Conservation (phyloP, 1,140 invertebrate genomes). For the Venturia canescens region DNA sequence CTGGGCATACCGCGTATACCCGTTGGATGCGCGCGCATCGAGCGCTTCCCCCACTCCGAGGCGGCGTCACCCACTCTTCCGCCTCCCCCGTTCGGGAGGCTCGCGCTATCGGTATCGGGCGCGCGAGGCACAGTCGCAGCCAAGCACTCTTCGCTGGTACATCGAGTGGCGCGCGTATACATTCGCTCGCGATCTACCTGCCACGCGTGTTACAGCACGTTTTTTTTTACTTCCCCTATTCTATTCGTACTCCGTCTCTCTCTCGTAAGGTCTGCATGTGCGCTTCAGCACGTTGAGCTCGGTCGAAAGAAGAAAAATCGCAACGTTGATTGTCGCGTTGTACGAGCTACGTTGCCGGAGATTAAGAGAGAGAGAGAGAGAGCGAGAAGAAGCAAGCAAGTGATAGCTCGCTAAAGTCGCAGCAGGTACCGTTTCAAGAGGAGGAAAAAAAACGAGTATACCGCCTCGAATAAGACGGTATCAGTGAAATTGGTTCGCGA, state of each 20-base stretch:
- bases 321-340: no score
- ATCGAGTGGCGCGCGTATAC: background rate
- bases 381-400: no score
- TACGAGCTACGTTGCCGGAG: no score
- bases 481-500: slow-evolving; percentile 23
- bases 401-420: no score
- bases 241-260: background rate
- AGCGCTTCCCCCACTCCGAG: no score
- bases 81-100: background rate
- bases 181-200: background rate
- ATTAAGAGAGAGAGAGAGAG: no score
- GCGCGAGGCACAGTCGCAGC: background rate
- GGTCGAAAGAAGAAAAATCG: no score
- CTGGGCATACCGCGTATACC: background rate
- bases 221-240: background rate
- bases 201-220: background rate
- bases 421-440: no score
- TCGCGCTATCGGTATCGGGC: background rate
- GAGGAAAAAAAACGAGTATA: background rate
- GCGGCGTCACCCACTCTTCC: background rate
- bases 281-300: no score
- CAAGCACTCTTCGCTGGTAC: slow-evolving; percentile 9
- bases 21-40: no score
- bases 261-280: no score
- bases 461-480: background rate